A percentile compares a stretch with the other conserved stretches of the same genome.
phyloP scores from a whole-genome alignment of 2,797 vertebrate genomes.

The Silurus lanzhouensis region DNA sequence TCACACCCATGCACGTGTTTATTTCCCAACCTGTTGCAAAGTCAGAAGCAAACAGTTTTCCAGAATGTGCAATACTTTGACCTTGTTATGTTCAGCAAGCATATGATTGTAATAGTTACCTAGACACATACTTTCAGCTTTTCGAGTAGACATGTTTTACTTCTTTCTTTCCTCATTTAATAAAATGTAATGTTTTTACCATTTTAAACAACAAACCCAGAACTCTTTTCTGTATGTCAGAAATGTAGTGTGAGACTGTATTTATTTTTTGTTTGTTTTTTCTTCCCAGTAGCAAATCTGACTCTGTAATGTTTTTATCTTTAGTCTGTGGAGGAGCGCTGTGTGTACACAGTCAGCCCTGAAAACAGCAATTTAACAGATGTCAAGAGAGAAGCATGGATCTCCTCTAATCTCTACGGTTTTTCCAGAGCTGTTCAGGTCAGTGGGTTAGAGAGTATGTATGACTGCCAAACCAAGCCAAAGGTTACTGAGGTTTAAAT shows the following conservation, averaged over 20 bases:
- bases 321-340: slow-evolving; percentile 92
- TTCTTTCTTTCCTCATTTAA: not conserved
- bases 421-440: slow-evolving; percentile 94
- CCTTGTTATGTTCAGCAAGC: not conserved
- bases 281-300: not conserved
- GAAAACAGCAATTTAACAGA: slow-evolving; percentile 91
- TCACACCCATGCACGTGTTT: not conserved
- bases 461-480: not conserved
- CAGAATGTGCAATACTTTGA: not conserved
- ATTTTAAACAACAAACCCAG: not conserved
- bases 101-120: not conserved
- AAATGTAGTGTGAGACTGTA: not conserved
- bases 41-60: not conserved
- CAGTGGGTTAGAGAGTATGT: slow-evolving; percentile 61
- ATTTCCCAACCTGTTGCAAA: not conserved
- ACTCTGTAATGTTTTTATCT: not conserved
- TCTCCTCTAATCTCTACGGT: slow-evolving; percentile 89
- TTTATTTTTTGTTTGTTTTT: not conserved
- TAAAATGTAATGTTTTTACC: not conserved
- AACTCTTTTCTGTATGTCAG: not conserved
- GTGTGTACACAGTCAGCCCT: slow-evolving; percentile 83
- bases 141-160: not conserved
- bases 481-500: slow-evolving; percentile 26
- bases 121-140: not conserved
- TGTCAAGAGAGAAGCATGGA: slow-evolving; percentile 93